A percentile compares a stretch with the other conserved stretches of the same genome.
phyloP scores from a whole-genome alignment of 2,888 invertebrate species.

The Nomada ruficornis region DNA sequence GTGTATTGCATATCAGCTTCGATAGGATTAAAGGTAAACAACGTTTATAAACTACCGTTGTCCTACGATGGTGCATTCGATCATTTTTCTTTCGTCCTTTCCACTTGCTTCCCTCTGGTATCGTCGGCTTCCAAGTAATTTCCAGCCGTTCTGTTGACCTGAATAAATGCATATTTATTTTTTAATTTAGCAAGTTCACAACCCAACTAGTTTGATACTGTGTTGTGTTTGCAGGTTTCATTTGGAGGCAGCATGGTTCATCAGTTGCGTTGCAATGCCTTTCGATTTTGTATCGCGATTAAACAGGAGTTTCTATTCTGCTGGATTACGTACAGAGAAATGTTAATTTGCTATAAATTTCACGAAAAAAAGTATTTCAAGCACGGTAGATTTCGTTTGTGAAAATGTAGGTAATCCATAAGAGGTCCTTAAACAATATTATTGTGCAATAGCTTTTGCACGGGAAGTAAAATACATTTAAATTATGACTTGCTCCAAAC shows the following conservation, averaged over 20 bases:
- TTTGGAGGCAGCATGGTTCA: constrained; percentile 1
- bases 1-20: constrained; percentile 19
- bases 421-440: too few relatives aligned
- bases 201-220: constrained; percentile 20
- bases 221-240: constrained; percentile 56
- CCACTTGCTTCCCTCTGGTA: background rate
- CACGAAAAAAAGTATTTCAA: too few relatives aligned
- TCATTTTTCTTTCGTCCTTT: constrained; percentile 44
- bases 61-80: constrained; percentile 4
- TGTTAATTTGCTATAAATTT: too few relatives aligned
- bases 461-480: too few relatives aligned
- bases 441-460: too few relatives aligned
- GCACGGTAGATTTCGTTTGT: too few relatives aligned
- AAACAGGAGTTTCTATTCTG: background rate
- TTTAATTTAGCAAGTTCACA: constrained; percentile 40
- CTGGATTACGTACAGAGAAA: background rate
- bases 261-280: background rate
- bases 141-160: constrained; percentile 25
- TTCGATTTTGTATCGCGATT: background rate
- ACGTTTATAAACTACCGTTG: constrained; percentile 11
- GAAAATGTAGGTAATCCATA: too few relatives aligned
- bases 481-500: too few relatives aligned
- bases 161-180: constrained; percentile 42
- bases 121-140: constrained; percentile 37
- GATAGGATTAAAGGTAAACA: constrained; percentile 11